A percentile compares a stretch with the other conserved stretches of the same genome.
Evolutionary conservation across 2,888 invertebrate genomes (phyloP).

Genomic region (Spisula subtruncata): DNA sequence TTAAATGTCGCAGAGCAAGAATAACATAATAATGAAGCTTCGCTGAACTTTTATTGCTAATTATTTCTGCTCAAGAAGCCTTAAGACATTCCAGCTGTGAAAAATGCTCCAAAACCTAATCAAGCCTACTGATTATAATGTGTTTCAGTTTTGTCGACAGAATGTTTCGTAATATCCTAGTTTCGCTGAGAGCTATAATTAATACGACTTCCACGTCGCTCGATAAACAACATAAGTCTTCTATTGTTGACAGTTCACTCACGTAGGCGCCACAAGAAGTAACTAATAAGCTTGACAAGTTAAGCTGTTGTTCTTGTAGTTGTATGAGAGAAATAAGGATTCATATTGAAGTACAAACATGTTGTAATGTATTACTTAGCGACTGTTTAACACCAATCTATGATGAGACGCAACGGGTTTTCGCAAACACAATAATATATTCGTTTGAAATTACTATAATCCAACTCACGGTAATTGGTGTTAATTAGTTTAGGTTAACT

Average conservation of each 20-base stretch:
- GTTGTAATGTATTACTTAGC: too few species aligned
- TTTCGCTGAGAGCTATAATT: not conserved
- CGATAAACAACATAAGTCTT: not conserved
- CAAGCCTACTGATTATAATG: not conserved
- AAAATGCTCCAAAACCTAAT: not conserved
- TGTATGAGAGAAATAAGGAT: not conserved
- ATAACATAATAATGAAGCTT: too few species aligned
- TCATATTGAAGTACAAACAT: too few species aligned
- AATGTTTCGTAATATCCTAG: not conserved
- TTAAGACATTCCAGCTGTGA: not conserved
- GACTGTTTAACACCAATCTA: too few species aligned
- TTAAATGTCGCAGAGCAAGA: too few species aligned
- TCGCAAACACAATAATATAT: too few species aligned
- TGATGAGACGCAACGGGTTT: too few species aligned
- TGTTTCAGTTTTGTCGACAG: not conserved
- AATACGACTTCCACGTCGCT: not conserved
- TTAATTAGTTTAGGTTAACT: too few species aligned
- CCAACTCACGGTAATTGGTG: too few species aligned
- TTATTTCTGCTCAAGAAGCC: not conserved
- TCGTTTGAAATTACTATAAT: too few species aligned
- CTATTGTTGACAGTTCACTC: not conserved
- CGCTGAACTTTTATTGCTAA: not conserved
- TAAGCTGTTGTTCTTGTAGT: conserved; percentile 17
- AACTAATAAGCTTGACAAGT: conserved; percentile 6
- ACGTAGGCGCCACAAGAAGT: not conserved